phyloP scores from a whole-genome alignment of 2,797 vertebrate species.

The Forpus xanthops region DNA sequence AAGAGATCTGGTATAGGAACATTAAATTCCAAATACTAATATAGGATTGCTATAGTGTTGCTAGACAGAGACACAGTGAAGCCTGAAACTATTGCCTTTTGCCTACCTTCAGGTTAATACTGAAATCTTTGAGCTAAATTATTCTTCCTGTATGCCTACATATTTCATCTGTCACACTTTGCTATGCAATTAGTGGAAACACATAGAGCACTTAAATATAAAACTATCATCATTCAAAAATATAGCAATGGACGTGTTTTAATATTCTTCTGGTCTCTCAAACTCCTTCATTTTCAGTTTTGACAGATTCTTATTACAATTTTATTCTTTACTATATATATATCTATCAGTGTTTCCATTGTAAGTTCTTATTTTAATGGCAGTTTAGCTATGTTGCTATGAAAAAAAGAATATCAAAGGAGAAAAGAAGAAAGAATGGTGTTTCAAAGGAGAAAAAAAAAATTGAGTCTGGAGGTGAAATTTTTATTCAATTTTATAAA shows the following conservation, averaged over 20 bases:
- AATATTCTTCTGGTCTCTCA: neutral
- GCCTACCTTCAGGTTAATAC: neutral
- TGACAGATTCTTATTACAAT: conserved; percentile 11
- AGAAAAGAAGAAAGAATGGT: neutral
- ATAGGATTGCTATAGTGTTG: neutral
- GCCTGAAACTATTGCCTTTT: neutral
- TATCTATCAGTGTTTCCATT: neutral
- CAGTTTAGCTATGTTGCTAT: neutral
- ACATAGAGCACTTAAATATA: neutral
- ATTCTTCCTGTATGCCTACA: neutral
- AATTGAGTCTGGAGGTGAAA: neutral
- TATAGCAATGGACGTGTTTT: neutral
- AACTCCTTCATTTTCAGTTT: neutral
- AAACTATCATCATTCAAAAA: neutral
- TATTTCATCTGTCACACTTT: neutral
- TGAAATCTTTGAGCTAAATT: neutral
- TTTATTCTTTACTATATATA: neutral
- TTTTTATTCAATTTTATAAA: neutral
- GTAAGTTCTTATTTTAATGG: neutral
- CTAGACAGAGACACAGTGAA: neutral
- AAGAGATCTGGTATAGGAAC: neutral
- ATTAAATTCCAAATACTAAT: neutral
- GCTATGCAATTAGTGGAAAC: neutral
- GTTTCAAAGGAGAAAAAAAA: neutral
- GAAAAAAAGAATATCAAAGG: neutral